These are phyloP conservation scores for Redunca redunca DNA, from an alignment of 2,113 vertebrate genomes.

Conservation along the genomic window DNA sequence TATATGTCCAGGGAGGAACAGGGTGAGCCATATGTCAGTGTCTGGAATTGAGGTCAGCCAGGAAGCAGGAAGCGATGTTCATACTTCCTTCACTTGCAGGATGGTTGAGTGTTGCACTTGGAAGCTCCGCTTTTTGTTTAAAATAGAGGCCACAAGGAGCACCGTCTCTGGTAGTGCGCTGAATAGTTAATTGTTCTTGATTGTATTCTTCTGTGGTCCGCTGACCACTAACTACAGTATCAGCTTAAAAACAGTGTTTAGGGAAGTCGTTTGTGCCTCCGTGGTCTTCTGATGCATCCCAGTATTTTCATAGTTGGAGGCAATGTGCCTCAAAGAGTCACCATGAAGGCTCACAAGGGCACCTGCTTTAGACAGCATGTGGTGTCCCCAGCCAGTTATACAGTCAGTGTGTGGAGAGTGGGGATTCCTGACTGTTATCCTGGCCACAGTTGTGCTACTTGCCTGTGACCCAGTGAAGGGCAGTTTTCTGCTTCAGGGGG, in stretches of 20 bases:
- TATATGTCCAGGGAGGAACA: not conserved
- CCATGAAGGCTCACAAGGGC: not conserved
- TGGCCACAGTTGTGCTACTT: slow-evolving; percentile 42
- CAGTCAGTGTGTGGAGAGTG: slow-evolving; percentile 24
- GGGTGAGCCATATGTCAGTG: not conserved
- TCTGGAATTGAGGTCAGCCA: slow-evolving; percentile 42
- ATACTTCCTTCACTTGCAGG: slow-evolving; percentile 41
- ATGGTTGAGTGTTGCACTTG: not conserved
- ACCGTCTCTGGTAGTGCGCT: not conserved
- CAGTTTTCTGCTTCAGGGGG: slow-evolving; percentile 25
- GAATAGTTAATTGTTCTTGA: slow-evolving; percentile 61
- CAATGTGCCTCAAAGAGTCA: not conserved
- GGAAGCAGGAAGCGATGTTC: slow-evolving; percentile 74
- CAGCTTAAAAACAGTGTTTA: slow-evolving; percentile 72
- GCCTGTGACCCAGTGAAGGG: slow-evolving; percentile 53
- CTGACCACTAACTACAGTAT: slow-evolving; percentile 65
- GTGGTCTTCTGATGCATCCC: slow-evolving; percentile 51
- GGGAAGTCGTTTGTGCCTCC: slow-evolving; percentile 62
- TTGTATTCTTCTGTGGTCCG: slow-evolving; percentile 50
- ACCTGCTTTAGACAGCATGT: not conserved
- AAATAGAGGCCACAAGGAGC: slow-evolving; percentile 57
- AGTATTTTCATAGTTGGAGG: slow-evolving; percentile 59
- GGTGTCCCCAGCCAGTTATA: not conserved
- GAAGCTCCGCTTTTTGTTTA: slow-evolving; percentile 65
- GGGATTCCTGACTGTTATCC: slow-evolving; percentile 47